Evolutionary conservation across 2,888 invertebrate species (phyloP).

Genomic region (Cremastobaeus sp.): DNA sequence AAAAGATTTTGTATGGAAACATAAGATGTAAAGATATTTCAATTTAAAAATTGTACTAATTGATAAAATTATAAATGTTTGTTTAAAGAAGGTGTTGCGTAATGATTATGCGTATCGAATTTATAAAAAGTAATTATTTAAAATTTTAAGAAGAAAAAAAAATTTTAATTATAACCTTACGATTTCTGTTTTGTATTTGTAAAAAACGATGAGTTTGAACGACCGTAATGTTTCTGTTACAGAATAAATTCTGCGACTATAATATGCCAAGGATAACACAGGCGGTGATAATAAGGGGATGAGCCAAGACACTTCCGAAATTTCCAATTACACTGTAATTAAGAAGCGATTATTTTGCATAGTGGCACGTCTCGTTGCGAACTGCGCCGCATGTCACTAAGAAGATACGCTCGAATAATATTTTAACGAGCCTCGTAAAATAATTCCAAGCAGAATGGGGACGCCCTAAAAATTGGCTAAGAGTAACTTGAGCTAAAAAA

Average conservation of each 20-base stretch:
- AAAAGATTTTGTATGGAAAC: no score
- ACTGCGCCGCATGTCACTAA: slow-evolving; percentile 76
- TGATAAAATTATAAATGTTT: no score
- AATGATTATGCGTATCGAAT: no score
- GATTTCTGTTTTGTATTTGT: no score
- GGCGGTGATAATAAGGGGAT: slow-evolving; percentile 66
- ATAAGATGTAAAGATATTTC: no score
- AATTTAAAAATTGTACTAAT: no score
- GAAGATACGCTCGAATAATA: slow-evolving; percentile 76
- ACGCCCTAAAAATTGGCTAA: slow-evolving; percentile 49
- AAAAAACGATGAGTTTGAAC: no score
- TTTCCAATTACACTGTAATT: slow-evolving; percentile 77
- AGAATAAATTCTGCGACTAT: slow-evolving; percentile 70
- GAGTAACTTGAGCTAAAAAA: slow-evolving; percentile 70
- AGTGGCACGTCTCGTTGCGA: slow-evolving; percentile 68
- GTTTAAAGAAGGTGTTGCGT: no score
- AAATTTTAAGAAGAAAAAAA: no score
- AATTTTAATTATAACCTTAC: no score
- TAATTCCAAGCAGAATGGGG: slow-evolving; percentile 71
- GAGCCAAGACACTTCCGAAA: slow-evolving; percentile 67
- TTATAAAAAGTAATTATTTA: no score
- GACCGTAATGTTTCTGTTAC: no score
- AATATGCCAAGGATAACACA: slow-evolving; percentile 66
- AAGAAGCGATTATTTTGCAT: slow-evolving; percentile 78
- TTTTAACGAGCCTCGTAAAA: slow-evolving; percentile 78